Conservation (phyloP, 2,888 invertebrate genomes). For the Cabera pusaria region DNA sequence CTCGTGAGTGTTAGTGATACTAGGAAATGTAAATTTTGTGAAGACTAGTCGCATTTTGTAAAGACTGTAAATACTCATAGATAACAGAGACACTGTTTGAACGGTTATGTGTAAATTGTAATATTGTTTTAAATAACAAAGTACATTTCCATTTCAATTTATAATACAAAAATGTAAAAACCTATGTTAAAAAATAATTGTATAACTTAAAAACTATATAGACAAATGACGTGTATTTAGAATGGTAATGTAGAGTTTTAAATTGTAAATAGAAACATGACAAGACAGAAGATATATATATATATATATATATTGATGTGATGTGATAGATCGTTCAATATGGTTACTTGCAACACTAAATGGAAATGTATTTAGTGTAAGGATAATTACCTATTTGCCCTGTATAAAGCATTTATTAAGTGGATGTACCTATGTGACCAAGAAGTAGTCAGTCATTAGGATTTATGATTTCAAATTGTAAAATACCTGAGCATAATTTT, state of each 20-base stretch:
- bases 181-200: too few relatives aligned
- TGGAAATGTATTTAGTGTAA: conserved; percentile 4
- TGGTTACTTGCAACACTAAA: neutral
- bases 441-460: conserved; percentile 16
- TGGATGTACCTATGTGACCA: conserved; percentile 7
- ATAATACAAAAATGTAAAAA: too few relatives aligned
- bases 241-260: too few relatives aligned
- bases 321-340: too few relatives aligned
- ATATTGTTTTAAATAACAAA: neutral
- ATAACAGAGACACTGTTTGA: conserved; percentile 20
- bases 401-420: conserved; percentile 6
- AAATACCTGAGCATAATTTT: too few relatives aligned
- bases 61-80: conserved; percentile 36
- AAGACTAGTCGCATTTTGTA: conserved; percentile 38
- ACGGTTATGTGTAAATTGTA: conserved; percentile 4
- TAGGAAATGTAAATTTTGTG: conserved; percentile 37
- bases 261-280: too few relatives aligned
- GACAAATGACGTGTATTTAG: too few relatives aligned
- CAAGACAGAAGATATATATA: too few relatives aligned
- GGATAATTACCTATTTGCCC: conserved; percentile 6
- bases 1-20: conserved; percentile 31
- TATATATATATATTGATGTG: too few relatives aligned
- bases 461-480: conserved; percentile 3
- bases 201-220: too few relatives aligned
- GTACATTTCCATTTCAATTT: conserved; percentile 11